A percentile compares a stretch with the other conserved stretches of the same genome.
Evolutionary conservation across 1,140 invertebrate species (phyloP).

Genomic region (Yoshiicerus persimilis): DNA sequence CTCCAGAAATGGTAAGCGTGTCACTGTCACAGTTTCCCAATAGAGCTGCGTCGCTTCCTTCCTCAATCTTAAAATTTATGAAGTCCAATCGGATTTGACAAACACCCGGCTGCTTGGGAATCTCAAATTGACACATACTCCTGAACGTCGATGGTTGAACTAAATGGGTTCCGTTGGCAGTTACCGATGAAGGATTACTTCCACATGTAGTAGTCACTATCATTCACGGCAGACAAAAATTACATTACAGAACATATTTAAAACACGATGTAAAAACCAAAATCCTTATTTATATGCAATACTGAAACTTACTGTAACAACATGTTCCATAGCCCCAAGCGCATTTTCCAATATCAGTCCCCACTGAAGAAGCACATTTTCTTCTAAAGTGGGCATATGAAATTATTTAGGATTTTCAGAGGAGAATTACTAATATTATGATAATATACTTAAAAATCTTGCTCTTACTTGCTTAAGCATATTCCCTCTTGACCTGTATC

Average conservation of each 20-base stretch:
- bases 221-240: not conserved
- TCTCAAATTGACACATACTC: slow-evolving; percentile 20
- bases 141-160: not conserved
- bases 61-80: slow-evolving; percentile 1
- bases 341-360: not conserved
- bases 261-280: not conserved
- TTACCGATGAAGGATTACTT: slow-evolving; percentile 6
- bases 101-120: slow-evolving; percentile 2
- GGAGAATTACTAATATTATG: no score
- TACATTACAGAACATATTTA: not conserved
- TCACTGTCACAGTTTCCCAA: slow-evolving; percentile 25
- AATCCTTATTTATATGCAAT: not conserved
- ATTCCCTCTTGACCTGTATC: not conserved
- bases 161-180: slow-evolving; percentile 35
- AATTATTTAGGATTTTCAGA: no score
- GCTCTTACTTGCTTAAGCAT: not conserved
- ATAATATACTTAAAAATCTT: no score
- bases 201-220: slow-evolving; percentile 26
- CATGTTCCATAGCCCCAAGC: slow-evolving; percentile 24
- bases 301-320: not conserved
- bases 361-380: not conserved
- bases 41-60: not conserved
- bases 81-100: slow-evolving; percentile 43
- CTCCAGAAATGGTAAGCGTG: slow-evolving; percentile 32
- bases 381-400: not conserved